Percentiles rank a stretch among this genome's conserved stretches.
These are phyloP conservation scores for Epistrophe eligans DNA, from an alignment of 2,888 invertebrate species.

Conservation along the genomic window DNA sequence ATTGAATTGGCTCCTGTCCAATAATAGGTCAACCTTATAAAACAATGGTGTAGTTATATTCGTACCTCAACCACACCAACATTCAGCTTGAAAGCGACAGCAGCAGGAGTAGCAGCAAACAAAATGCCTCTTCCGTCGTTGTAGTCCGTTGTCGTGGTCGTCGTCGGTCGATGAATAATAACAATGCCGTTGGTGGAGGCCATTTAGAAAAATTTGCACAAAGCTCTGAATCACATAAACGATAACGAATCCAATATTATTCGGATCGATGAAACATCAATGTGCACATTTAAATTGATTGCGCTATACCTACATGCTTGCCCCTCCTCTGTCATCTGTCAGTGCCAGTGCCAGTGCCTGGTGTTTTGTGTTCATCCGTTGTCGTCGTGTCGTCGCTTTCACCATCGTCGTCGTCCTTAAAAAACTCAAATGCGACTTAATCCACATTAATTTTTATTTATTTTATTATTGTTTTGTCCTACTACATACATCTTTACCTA, in stretches of 20 bases:
- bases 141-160: background rate
- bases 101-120: background rate
- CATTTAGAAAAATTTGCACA: constrained; percentile 67
- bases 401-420: background rate
- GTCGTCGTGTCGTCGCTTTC: background rate
- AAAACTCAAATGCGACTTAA: constrained; percentile 27
- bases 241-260: constrained; percentile 69
- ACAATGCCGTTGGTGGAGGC: constrained; percentile 30
- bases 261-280: constrained; percentile 69
- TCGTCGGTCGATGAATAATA: background rate
- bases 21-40: constrained; percentile 72
- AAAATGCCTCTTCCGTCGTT: background rate
- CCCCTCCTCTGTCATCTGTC: background rate
- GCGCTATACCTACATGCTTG: background rate
- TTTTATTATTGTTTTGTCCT: constrained; percentile 11
- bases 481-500: background rate
- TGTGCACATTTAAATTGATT: constrained; percentile 58
- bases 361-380: no score
- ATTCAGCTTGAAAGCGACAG: constrained; percentile 32
- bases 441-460: constrained; percentile 16
- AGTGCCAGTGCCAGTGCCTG: background rate
- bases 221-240: constrained; percentile 49
- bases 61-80: constrained; percentile 34
- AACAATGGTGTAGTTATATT: constrained; percentile 58
- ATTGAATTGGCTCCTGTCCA: constrained; percentile 75